phyloP scores from a whole-genome alignment of 1,140 invertebrate species.

The Ditylenchus dipsaci region DNA sequence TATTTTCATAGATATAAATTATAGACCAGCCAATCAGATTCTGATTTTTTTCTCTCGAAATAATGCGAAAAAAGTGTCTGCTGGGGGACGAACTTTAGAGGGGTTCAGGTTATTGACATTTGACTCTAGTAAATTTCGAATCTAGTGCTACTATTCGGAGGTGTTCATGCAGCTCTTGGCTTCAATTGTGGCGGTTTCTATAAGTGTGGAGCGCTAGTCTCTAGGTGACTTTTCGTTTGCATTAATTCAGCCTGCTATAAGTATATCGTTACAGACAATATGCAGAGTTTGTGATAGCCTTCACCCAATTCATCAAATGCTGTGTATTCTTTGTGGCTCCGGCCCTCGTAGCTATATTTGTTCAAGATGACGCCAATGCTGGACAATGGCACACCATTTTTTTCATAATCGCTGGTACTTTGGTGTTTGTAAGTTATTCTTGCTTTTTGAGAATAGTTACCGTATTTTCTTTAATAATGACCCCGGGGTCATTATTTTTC shows the following conservation, averaged over 20 bases:
- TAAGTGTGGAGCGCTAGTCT: slow-evolving; percentile 35
- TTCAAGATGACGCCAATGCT: slow-evolving; percentile 31
- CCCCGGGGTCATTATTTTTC: too few relatives aligned
- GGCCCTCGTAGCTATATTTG: slow-evolving; percentile 34
- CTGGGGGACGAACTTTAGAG: too few relatives aligned
- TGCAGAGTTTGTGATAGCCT: slow-evolving; percentile 35
- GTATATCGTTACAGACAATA: slow-evolving; percentile 49
- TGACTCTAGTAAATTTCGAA: too few relatives aligned
- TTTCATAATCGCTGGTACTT: slow-evolving; percentile 25
- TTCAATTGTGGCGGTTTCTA: slow-evolving; percentile 40
- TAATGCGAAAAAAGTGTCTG: too few relatives aligned
- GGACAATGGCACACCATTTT: slow-evolving; percentile 40
- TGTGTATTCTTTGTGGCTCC: slow-evolving; percentile 40
- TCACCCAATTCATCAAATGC: slow-evolving; percentile 45
- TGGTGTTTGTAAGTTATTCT: slow-evolving; percentile 23
- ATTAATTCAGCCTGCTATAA: too few relatives aligned
- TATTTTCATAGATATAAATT: too few relatives aligned
- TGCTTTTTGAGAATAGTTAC: not conserved
- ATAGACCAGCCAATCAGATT: too few relatives aligned
- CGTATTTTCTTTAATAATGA: not conserved
- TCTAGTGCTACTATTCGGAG: slow-evolving; percentile 22
- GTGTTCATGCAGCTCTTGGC: slow-evolving; percentile 25
- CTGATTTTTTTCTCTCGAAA: too few relatives aligned
- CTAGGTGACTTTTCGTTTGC: slow-evolving; percentile 14
- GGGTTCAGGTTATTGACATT: too few relatives aligned